These are phyloP conservation scores for Melieria omissa DNA, from an alignment of 2,888 invertebrate genomes.

Conservation along the genomic window DNA sequence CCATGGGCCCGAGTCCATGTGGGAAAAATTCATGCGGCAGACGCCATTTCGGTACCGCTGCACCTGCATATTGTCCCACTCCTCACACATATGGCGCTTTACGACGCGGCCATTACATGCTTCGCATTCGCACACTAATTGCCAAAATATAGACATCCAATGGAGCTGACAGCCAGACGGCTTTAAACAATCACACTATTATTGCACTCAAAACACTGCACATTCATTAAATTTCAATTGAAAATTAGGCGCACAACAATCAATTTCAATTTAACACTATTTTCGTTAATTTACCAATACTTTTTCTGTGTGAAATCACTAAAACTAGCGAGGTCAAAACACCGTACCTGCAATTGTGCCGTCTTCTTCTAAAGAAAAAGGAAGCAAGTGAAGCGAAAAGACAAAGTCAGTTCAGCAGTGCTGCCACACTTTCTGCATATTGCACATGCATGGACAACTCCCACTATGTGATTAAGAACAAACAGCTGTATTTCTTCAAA, in stretches of 20 bases:
- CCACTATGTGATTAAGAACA: no score
- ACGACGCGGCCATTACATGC: no score
- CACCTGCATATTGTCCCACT: slow-evolving; percentile 45
- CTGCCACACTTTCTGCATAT: neutral
- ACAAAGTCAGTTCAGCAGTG: neutral
- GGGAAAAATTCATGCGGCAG: slow-evolving; percentile 33
- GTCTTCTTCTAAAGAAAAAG: slow-evolving; percentile 36
- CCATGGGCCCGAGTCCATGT: slow-evolving; percentile 10
- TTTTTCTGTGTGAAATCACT: slow-evolving; percentile 29
- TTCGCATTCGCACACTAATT: slow-evolving; percentile 10
- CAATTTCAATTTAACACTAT: slow-evolving; percentile 25
- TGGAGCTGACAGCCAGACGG: neutral
- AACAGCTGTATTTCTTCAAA: no score
- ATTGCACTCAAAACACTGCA: neutral
- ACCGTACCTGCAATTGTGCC: slow-evolving; percentile 64
- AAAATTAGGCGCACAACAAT: slow-evolving; percentile 8
- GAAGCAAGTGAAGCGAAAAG: no score
- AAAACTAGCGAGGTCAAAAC: slow-evolving; percentile 40
- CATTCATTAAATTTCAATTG: neutral
- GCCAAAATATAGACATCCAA: neutral
- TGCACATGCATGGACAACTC: no score
- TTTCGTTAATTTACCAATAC: slow-evolving; percentile 30
- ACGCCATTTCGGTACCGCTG: slow-evolving; percentile 55
- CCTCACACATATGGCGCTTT: slow-evolving; percentile 46
- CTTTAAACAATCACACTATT: neutral